These are phyloP conservation scores for Thymallus thymallus DNA, from an alignment of 2,113 vertebrate species.

Conservation along the genomic window DNA sequence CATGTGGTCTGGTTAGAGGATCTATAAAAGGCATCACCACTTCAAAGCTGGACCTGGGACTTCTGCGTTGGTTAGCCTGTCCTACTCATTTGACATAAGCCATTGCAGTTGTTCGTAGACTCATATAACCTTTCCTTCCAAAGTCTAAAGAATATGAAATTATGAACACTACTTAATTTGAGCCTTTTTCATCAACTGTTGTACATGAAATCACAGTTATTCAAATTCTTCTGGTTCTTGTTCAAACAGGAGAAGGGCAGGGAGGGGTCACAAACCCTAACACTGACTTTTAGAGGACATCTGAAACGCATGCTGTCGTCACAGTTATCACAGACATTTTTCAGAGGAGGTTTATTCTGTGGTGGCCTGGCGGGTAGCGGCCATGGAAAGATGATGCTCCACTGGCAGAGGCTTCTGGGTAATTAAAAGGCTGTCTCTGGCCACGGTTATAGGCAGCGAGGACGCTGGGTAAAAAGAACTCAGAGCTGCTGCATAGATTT, in stretches of 20 bases:
- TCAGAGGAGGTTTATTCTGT: neutral
- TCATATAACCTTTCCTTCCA: no score
- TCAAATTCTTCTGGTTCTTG: no score
- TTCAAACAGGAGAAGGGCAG: neutral
- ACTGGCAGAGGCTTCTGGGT: neutral
- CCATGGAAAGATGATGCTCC: neutral
- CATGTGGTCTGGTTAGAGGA: conserved; percentile 13
- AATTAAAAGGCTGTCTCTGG: neutral
- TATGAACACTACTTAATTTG: no score
- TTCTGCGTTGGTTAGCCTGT: neutral
- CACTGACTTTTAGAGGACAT: neutral
- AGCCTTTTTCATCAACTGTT: no score
- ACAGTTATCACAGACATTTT: neutral
- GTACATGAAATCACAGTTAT: no score
- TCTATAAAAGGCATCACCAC: conserved; percentile 12
- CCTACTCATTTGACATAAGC: neutral
- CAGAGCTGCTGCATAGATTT: neutral
- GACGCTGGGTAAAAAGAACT: neutral
- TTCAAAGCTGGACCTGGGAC: conserved; percentile 11
- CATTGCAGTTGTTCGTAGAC: conserved; percentile 11
- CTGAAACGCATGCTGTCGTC: neutral
- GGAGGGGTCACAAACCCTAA: neutral
- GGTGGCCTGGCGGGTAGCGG: neutral
- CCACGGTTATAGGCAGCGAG: neutral
- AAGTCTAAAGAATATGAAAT: no score